phyloP scores from a whole-genome alignment of 2,888 invertebrate species.

The Caenorhabditis sp. region DNA sequence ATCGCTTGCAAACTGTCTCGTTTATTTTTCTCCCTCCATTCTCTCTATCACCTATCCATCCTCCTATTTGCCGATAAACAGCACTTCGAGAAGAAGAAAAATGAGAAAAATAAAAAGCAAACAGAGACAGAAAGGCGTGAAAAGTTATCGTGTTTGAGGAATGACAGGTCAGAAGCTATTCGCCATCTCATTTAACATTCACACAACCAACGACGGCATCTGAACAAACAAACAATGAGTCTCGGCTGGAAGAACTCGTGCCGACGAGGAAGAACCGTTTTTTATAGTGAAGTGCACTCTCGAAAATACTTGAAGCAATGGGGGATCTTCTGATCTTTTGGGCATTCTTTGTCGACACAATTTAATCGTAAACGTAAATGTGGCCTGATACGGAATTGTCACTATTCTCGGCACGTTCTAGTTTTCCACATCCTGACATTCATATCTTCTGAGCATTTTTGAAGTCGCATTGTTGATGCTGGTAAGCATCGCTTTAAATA shows the following conservation, averaged over 20 bases:
- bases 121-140: slow-evolving; percentile 40
- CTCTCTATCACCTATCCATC: neutral
- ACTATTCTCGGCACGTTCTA: no score
- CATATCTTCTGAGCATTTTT: slow-evolving; percentile 30
- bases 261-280: no score
- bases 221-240: slow-evolving; percentile 38
- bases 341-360: neutral
- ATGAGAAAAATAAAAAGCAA: slow-evolving; percentile 34
- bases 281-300: no score
- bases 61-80: slow-evolving; percentile 26
- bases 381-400: neutral
- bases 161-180: slow-evolving; percentile 37
- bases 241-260: no score
- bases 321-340: neutral
- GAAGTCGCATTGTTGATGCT: slow-evolving; percentile 39
- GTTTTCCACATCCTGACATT: slow-evolving; percentile 31
- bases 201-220: slow-evolving; percentile 15
- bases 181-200: slow-evolving; percentile 50
- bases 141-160: slow-evolving; percentile 49
- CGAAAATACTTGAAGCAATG: no score
- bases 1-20: slow-evolving; percentile 39
- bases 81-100: slow-evolving; percentile 4
- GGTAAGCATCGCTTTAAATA: slow-evolving; percentile 11
- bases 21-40: slow-evolving; percentile 18
- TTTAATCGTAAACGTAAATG: neutral